These are phyloP conservation scores for Acanthurus tractus DNA, from an alignment of 2,797 vertebrate genomes.

Conservation along the genomic window DNA sequence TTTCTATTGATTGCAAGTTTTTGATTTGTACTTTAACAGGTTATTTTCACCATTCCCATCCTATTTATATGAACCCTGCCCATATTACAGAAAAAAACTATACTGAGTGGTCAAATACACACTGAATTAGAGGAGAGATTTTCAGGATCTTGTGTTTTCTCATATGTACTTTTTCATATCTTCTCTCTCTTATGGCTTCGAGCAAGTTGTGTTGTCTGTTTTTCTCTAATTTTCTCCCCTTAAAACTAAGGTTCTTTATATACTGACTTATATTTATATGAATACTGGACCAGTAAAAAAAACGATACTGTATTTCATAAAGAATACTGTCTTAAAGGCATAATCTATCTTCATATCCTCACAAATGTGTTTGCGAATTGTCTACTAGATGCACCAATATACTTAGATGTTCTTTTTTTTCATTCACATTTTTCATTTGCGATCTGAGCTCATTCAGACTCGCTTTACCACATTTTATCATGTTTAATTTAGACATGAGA, in stretches of 20 bases:
- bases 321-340: neutral
- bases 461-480: slow-evolving; percentile 33
- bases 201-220: neutral
- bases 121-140: slow-evolving; percentile 16
- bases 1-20: neutral
- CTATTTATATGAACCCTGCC: slow-evolving; percentile 9
- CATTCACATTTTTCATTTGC: neutral
- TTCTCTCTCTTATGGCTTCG: neutral
- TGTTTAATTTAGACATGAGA: slow-evolving; percentile 38
- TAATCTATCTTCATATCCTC: neutral
- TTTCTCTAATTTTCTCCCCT: neutral
- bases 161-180: slow-evolving; percentile 4
- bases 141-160: slow-evolving; percentile 5
- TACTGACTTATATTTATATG: slow-evolving; percentile 5
- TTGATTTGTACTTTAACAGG: neutral
- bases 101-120: slow-evolving; percentile 14
- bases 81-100: neutral
- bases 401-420: neutral
- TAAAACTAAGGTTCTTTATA: slow-evolving; percentile 5
- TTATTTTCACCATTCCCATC: neutral
- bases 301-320: neutral
- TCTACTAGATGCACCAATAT: neutral
- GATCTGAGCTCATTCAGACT: slow-evolving; percentile 16
- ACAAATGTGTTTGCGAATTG: slow-evolving; percentile 6
- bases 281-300: slow-evolving; percentile 10